A percentile compares a stretch with the other conserved stretches of the same genome.
Evolutionary conservation across 2,888 invertebrate species (phyloP).

Genomic region (Cosmia pyralina): DNA sequence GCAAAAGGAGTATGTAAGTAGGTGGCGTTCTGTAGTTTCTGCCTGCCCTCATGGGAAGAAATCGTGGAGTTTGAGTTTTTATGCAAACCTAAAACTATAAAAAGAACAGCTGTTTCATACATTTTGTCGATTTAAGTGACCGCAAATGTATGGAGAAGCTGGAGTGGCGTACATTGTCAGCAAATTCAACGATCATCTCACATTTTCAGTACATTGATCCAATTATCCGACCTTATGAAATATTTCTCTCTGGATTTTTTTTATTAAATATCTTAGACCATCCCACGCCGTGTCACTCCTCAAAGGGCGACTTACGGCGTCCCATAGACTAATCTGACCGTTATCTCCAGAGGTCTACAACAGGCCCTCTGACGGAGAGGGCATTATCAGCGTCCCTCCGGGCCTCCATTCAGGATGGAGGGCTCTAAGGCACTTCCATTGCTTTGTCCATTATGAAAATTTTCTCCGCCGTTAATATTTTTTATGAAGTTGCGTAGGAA

Average conservation of each 20-base stretch:
- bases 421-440: slow-evolving; percentile 64
- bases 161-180: neutral
- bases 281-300: slow-evolving; percentile 53
- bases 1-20: neutral
- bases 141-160: neutral
- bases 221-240: slow-evolving; percentile 31
- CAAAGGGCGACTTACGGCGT: slow-evolving; percentile 58
- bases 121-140: neutral
- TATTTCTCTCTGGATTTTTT: slow-evolving; percentile 16
- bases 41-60: too few species aligned
- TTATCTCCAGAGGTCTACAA: slow-evolving; percentile 71
- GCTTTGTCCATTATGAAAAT: slow-evolving; percentile 74
- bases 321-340: slow-evolving; percentile 68
- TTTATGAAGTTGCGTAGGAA: slow-evolving; percentile 53
- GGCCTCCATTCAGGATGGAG: slow-evolving; percentile 67
- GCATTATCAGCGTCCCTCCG: slow-evolving; percentile 78
- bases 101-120: too few species aligned
- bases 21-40: neutral
- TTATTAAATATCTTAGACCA: slow-evolving; percentile 46
- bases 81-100: neutral
- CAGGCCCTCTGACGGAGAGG: slow-evolving; percentile 74
- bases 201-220: neutral
- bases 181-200: neutral
- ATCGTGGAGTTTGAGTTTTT: neutral
- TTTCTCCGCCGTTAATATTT: slow-evolving; percentile 64